Evolutionary conservation across 2,113 vertebrate genomes (phyloP).

Genomic region (Cryptomyrus ogoouensis): DNA sequence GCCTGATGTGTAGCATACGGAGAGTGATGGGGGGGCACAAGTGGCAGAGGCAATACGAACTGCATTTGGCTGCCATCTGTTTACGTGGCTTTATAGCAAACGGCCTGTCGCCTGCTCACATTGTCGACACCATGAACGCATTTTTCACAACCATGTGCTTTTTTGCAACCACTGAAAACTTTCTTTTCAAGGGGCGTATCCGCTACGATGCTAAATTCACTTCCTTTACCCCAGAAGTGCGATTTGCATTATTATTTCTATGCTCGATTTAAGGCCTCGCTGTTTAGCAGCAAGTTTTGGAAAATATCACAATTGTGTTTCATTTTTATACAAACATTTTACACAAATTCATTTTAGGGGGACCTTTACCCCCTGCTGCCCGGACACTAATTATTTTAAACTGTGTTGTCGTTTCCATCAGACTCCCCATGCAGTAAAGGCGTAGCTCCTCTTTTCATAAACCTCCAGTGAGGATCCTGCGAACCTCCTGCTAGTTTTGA

Average conservation of each 20-base stretch:
- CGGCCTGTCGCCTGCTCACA: slow-evolving; percentile 39
- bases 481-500: background rate
- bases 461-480: background rate
- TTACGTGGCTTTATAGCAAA: slow-evolving; percentile 51
- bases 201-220: background rate
- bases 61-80: slow-evolving; percentile 62
- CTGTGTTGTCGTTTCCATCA: background rate
- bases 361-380: background rate
- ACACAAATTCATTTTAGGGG: background rate
- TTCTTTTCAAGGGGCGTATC: background rate
- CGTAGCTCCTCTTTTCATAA: background rate
- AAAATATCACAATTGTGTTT: background rate
- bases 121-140: slow-evolving; percentile 47
- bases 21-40: slow-evolving; percentile 50
- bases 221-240: background rate
- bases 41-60: slow-evolving; percentile 55
- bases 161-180: background rate
- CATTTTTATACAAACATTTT: background rate
- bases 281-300: background rate
- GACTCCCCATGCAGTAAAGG: background rate
- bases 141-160: slow-evolving; percentile 27
- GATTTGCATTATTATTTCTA: background rate
- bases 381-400: background rate
- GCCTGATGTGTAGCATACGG: slow-evolving; percentile 29
- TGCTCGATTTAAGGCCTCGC: background rate